Percentiles rank a stretch among this genome's conserved stretches.
phyloP scores from a whole-genome alignment of 2,113 vertebrate species.

The Hippoglossus stenolepis region DNA sequence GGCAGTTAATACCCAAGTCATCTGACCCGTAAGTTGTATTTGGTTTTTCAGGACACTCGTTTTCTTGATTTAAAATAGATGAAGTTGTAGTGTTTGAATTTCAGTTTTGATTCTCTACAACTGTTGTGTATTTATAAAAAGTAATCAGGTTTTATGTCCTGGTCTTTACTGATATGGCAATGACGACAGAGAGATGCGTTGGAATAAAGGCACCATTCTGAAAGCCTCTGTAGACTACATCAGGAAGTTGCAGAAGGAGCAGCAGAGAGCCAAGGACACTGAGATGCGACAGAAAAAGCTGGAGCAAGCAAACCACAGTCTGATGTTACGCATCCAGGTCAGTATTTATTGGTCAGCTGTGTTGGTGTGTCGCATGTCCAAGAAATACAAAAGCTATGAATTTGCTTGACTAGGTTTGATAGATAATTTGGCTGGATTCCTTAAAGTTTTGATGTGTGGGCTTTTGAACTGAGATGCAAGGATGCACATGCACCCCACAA shows the following conservation, averaged over 20 bases:
- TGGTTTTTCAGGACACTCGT: neutral
- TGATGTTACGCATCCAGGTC: conserved; percentile 88
- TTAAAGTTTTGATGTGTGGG: neutral
- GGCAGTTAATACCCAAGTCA: conserved; percentile 91
- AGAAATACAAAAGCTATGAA: neutral
- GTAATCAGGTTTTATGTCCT: neutral
- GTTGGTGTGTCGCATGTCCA: neutral
- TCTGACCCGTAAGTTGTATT: conserved; percentile 88
- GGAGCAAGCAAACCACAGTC: conserved; percentile 88
- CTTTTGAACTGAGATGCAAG: neutral
- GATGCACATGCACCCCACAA: neutral
- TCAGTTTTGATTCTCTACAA: neutral
- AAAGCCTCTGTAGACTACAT: conserved; percentile 97
- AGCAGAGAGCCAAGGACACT: conserved; percentile 89
- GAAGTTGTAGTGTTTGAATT: neutral
- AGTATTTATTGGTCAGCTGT: conserved; percentile 9
- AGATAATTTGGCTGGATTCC: too few species aligned
- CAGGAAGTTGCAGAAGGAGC: conserved; percentile 93
- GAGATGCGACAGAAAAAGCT: conserved; percentile 91
- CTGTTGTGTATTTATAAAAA: neutral
- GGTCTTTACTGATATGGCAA: conserved; percentile 4
- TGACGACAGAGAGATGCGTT: conserved; percentile 89
- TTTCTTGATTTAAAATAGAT: neutral
- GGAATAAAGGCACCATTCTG: conserved; percentile 96
- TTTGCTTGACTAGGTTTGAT: neutral